Base-by-base conservation (phyloP, 2,113 vertebrate species). In the Phalacrocorax aristotelis region DNA sequence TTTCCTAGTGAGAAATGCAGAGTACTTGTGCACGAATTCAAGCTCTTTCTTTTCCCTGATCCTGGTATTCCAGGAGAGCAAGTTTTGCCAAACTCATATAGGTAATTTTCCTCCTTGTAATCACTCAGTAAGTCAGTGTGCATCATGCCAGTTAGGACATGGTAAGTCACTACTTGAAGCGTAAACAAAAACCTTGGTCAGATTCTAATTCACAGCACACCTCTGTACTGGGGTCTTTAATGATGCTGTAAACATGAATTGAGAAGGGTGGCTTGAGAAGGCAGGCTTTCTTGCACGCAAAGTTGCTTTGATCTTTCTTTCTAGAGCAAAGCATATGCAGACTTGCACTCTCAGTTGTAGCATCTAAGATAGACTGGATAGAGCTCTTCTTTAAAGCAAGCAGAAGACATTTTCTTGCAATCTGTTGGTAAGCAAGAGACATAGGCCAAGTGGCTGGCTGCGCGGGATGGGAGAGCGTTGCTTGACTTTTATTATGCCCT, bases 211-310 rank as follows among this genome's bases (percentile, higher is more conserved):
- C 80, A 66, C 72, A 71, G 87, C 78, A 64, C 90, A 87, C 81
- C 90, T 79, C 87, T 96, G 88, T 82, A 69, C 83, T 93, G 91
- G 91, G 81, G 62, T 87, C 91, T 96, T 95, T 25, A 84, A 27
- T 83, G 64, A 66, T 97, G 91, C 90, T 98, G 97, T 97, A 97
- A 96, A 95, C 84, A 46, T 93, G 95, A 96, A 96, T 94, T 96
- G 97, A 95, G 75, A 96, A 90, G 85, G 68, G 77, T 89, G 38
- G n/a, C 78, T 96, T 90, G 55, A 78, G 90, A 87, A 88, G 84
- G 48, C 54, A 49, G 89, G 60, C 76, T 91, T 84, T 48, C 84
- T 62, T 78, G 80, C 65, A 44, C 44, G 40, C 75, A 71, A 21
- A 94, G 60, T 64, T 95, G 40, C 80, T 96, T 62, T 95, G 89